Conservation (phyloP, 1,140 invertebrate species). For the Pseudomyrmex dendroicus region DNA sequence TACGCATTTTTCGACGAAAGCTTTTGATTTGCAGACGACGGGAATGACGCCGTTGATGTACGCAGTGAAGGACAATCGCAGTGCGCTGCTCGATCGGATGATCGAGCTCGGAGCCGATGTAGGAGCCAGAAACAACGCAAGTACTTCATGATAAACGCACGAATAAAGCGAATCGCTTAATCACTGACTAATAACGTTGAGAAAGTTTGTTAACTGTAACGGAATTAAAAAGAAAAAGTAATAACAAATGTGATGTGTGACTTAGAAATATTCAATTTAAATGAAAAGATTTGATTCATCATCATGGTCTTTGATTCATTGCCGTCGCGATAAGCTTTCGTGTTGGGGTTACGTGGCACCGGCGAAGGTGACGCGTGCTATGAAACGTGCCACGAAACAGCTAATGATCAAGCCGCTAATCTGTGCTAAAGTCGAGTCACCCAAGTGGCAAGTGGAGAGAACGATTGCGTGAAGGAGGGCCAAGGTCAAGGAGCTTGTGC, state of each 20-base stretch:
- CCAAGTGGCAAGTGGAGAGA: conserved; percentile 51
- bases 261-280: background rate
- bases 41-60: conserved; percentile 98
- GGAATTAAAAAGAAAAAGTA: background rate
- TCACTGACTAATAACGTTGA: background rate
- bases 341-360: conserved; percentile 56
- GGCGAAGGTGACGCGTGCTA: conserved; percentile 51
- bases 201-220: too few species aligned
- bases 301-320: background rate
- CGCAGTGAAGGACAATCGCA: conserved; percentile 97
- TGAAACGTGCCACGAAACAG: conserved; percentile 71
- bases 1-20: background rate
- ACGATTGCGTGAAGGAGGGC: conserved; percentile 83
- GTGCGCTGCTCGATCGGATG: conserved; percentile 94
- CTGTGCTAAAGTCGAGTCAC: conserved; percentile 73
- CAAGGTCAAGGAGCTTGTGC: conserved; percentile 82
- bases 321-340: conserved; percentile 28
- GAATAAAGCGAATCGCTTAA: conserved; percentile 1
- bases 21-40: conserved; percentile 87
- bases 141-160: conserved; percentile 79
- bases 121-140: conserved; percentile 95
- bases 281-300: conserved; percentile 34
- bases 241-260: too few species aligned
- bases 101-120: conserved; percentile 97
- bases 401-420: conserved; percentile 79